Base-by-base conservation (phyloP, 2,888 invertebrate genomes). In the Artemia sinica region DNA sequence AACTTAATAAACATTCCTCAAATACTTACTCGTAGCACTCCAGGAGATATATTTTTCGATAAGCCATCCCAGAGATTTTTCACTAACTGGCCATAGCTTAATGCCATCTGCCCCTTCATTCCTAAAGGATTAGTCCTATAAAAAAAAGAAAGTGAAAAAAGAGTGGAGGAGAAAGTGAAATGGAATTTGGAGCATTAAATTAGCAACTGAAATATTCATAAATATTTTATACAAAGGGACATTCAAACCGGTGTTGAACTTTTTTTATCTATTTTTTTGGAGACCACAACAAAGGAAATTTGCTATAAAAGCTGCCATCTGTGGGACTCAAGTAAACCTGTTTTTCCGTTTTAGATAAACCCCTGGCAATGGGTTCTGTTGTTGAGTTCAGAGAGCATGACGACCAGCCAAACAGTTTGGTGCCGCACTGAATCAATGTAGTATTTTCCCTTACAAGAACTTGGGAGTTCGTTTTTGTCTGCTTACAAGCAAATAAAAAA, bases 61-160 rank as follows among this genome's bases (percentile, higher is more conserved):
- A 85, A 84, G 18, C 89, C 87, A 73, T 87, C 86, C 92, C 92
- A 93, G 73, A 91, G 78, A 74, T 85, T 84, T 70, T 83, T 81
- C 72, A 85, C 82, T 63, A 86, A 77, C 73, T 85, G 84, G 2
- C 87, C 88, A 76, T 87, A 90, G 67, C 89, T 81, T 75, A 87
- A 82, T 2, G 92, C 92, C 69, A 93, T 83, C 74, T 88, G 88
- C 0, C 93, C 93, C 71, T 87, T 86, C 74, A 91, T 91, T 1
- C 93, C 92, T 58, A 91, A 80, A 41, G 91, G 91, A 79, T 93
- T 93, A 65, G 82, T 82, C 14, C 85, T 81, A 73, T 7, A 75
- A 74, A 68, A 41, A 18, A 49, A 12, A 70, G 48, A 70, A 28
- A 58, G 14, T 50, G 51, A 14, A 49, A 52, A 67, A 13, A n/a